These are phyloP conservation scores for Lumbricus terrestris DNA, from an alignment of 2,888 invertebrate species.

Conservation along the genomic window DNA sequence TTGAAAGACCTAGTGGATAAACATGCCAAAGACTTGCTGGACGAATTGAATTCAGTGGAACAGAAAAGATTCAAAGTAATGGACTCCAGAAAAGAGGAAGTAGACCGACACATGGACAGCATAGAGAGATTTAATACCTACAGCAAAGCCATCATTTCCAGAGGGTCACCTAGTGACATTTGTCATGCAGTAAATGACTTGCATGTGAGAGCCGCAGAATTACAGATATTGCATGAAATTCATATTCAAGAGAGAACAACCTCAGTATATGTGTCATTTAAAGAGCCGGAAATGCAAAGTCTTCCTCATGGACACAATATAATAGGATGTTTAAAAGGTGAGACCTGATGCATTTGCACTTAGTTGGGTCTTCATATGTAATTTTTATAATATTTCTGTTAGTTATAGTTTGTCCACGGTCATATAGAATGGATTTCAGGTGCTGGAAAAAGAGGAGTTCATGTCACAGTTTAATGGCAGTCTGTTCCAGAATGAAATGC, in stretches of 20 bases:
- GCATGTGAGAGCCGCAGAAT: background rate
- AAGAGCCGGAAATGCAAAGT: background rate
- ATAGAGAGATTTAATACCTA: background rate
- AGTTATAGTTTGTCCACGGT: no score
- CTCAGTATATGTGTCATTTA: background rate
- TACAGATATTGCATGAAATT: background rate
- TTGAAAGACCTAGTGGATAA: background rate
- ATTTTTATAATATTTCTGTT: no score
- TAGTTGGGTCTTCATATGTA: background rate
- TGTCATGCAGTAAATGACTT: background rate
- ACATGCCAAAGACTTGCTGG: background rate
- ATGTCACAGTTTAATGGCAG: no score
- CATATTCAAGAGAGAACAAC: background rate
- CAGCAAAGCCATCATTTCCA: background rate
- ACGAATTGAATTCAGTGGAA: background rate
- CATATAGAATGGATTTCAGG: no score
- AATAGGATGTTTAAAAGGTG: background rate
- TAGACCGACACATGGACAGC: background rate
- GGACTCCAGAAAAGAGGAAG: constrained; percentile 3
- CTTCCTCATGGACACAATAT: background rate
- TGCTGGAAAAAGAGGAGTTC: no score
- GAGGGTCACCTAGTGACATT: background rate
- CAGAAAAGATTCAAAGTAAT: constrained; percentile 3
- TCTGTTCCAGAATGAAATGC: no score
- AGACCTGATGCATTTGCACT: background rate